A percentile compares a stretch with the other conserved stretches of the same genome.
Conservation (phyloP, 1,140 invertebrate species). For the Macrotrachela quadricornifera region DNA sequence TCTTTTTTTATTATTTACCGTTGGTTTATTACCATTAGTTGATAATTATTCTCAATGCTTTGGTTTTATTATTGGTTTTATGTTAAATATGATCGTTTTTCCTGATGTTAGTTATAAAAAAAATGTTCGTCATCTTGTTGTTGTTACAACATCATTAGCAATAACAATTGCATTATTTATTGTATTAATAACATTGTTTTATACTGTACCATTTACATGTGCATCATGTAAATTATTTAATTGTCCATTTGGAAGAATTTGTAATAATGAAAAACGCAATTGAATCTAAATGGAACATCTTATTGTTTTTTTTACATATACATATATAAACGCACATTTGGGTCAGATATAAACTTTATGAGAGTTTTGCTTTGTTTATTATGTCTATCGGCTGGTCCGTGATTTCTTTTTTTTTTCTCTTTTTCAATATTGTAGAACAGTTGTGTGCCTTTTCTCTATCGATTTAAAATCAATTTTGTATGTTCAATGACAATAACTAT, state of each 20-base stretch:
- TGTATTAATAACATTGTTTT: conserved; percentile 59
- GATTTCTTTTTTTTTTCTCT: too few relatives aligned
- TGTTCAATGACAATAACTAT: too few relatives aligned
- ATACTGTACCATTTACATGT: conserved; percentile 66
- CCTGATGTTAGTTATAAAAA: conserved; percentile 64
- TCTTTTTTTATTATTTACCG: conserved; percentile 48
- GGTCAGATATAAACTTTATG: too few relatives aligned
- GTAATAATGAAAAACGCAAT: too few relatives aligned
- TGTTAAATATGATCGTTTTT: conserved; percentile 65
- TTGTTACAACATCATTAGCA: conserved; percentile 56
- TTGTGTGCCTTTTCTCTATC: too few relatives aligned
- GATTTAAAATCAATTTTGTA: too few relatives aligned
- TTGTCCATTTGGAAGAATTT: conserved; percentile 33
- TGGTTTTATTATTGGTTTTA: conserved; percentile 69
- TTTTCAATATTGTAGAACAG: too few relatives aligned
- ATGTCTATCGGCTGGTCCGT: too few relatives aligned
- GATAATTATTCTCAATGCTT: conserved; percentile 87
- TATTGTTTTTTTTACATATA: too few relatives aligned
- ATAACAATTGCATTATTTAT: conserved; percentile 48
- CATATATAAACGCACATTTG: too few relatives aligned
- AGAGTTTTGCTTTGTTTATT: too few relatives aligned
- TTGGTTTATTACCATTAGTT: conserved; percentile 74
- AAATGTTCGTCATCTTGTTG: conserved; percentile 43
- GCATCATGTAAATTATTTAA: conserved; percentile 69
- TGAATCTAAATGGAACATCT: too few relatives aligned